A percentile compares a stretch with the other conserved stretches of the same genome.
Evolutionary conservation across 2,113 vertebrate species (phyloP).

Genomic region (Taxidea taxus): DNA sequence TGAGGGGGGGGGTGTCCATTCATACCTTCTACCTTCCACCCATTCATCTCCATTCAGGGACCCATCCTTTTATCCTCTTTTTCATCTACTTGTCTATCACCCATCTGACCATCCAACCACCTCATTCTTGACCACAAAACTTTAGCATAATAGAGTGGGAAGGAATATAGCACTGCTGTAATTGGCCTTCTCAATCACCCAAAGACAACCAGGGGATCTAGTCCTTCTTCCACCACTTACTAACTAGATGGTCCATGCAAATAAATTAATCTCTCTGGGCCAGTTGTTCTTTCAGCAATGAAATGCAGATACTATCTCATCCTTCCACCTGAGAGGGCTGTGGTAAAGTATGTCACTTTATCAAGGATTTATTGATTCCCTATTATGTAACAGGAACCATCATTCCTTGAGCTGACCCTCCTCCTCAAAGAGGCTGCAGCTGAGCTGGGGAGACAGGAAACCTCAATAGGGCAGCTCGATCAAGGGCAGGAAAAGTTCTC

Average conservation of each 20-base stretch:
- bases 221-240: background rate
- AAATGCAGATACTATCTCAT: background rate
- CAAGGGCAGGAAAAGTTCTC: background rate
- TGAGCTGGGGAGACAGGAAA: background rate
- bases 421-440: background rate
- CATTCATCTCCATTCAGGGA: background rate
- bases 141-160: background rate
- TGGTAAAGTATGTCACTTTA: background rate
- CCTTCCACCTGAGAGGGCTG: background rate
- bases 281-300: background rate
- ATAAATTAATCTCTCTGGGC: background rate
- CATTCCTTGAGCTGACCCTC: background rate
- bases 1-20: background rate
- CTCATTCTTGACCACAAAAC: background rate
- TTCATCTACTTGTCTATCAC: background rate
- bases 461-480: background rate
- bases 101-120: background rate
- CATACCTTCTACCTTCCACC: background rate
- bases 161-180: background rate
- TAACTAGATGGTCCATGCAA: background rate
- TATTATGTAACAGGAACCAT: background rate
- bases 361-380: background rate
- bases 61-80: background rate
- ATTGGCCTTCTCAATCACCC: background rate
- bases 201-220: background rate